A percentile compares a stretch with the other conserved stretches of the same genome.
phyloP scores from a whole-genome alignment of 1,140 invertebrate genomes.

The Argopecten irradians region DNA sequence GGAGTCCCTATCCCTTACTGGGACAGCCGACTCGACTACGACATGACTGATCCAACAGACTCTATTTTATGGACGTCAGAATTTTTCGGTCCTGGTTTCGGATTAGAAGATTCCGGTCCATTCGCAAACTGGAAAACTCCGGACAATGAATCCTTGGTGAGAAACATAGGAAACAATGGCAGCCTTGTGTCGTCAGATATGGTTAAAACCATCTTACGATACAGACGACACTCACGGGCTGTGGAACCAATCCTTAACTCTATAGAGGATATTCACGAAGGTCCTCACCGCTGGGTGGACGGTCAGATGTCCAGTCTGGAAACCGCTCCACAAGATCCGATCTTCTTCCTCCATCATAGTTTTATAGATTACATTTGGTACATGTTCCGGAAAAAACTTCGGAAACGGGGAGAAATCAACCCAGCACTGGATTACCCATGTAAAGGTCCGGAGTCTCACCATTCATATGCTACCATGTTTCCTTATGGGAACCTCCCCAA shows the following conservation, averaged over 20 bases:
- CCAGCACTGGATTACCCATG: conserved; percentile 42
- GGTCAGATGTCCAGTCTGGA: conserved; percentile 34
- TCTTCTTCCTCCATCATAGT: conserved; percentile 49
- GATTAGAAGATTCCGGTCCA: conserved; percentile 24
- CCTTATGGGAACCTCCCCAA: not conserved
- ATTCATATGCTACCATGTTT: not conserved
- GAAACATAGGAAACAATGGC: conserved; percentile 25
- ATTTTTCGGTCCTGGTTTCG: conserved; percentile 2
- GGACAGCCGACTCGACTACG: conserved; percentile 33
- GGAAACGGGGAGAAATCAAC: conserved; percentile 29
- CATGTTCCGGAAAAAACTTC: conserved; percentile 47
- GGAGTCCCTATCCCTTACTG: conserved; percentile 37
- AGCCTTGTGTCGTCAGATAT: conserved; percentile 6
- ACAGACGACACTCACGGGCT: conserved; percentile 1
- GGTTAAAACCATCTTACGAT: conserved; percentile 29
- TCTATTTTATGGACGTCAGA: not conserved
- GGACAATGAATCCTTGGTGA: not conserved
- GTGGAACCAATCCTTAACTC: conserved; percentile 30
- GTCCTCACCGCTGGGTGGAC: conserved; percentile 38
- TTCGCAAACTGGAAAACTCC: conserved; percentile 29
- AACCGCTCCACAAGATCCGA: conserved; percentile 40
- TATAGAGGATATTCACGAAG: conserved; percentile 32
- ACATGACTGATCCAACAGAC: not conserved
- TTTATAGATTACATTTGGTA: conserved; percentile 51
- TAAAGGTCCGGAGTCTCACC: not conserved